Percentiles rank a stretch among this genome's conserved stretches.
phyloP scores from a whole-genome alignment of 2,797 vertebrate species.

The Labroides dimidiatus region DNA sequence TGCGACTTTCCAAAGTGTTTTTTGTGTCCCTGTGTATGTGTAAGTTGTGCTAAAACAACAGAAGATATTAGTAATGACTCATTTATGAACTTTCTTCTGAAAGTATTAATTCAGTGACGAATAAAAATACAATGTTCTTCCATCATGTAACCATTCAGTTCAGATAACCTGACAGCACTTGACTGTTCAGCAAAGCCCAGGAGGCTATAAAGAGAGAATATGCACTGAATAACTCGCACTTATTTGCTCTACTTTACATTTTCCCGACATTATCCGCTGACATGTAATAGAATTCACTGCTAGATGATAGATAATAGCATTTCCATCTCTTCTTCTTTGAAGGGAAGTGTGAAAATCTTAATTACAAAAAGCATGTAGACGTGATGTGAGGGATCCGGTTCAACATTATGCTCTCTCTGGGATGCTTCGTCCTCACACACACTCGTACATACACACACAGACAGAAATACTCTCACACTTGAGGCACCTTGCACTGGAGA shows the following conservation, averaged over 20 bases:
- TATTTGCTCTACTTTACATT: conserved; percentile 49
- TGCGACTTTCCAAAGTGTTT: conserved; percentile 15
- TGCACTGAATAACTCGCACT: conserved; percentile 28
- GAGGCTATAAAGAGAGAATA: conserved; percentile 31
- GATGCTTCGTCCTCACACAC: not conserved
- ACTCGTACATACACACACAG: not conserved
- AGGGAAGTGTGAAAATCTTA: conserved; percentile 39
- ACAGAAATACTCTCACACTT: not conserved
- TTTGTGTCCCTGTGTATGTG: not conserved
- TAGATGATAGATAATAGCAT: conserved; percentile 52
- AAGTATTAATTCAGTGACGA: conserved; percentile 39
- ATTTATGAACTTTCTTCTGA: conserved; percentile 12
- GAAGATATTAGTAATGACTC: conserved; percentile 6
- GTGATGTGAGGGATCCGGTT: conserved; percentile 21
- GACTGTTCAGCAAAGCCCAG: conserved; percentile 2
- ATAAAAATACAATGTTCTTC: conserved; percentile 27
- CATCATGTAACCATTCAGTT: conserved; percentile 12
- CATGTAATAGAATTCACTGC: conserved; percentile 44
- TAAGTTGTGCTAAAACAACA: conserved; percentile 4
- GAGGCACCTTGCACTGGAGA: conserved; percentile 16
- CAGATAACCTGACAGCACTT: conserved; percentile 31
- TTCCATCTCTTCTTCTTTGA: conserved; percentile 23
- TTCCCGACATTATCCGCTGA: conserved; percentile 54
- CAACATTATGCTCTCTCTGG: conserved; percentile 6
- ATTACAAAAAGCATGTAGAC: conserved; percentile 28